Percentiles rank a stretch among this genome's conserved stretches.
phyloP scores from a whole-genome alignment of 2,113 vertebrate species.

The Protobothrops mucrosquamatus region DNA sequence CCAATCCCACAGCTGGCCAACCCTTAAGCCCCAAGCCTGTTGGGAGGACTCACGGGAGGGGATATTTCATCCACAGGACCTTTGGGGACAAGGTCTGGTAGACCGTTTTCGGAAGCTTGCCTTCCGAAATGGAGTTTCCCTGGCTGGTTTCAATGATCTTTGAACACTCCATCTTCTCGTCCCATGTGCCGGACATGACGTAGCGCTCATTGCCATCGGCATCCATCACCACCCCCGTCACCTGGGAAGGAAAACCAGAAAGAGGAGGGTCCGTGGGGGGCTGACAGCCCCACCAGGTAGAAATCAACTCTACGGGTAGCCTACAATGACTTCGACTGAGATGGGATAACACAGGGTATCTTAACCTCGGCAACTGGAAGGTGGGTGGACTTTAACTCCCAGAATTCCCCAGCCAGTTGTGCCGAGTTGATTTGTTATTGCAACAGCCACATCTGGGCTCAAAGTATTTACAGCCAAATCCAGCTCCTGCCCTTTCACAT shows the following conservation, averaged over 20 bases:
- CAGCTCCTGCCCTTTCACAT: too few species aligned
- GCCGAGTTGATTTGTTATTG: too few species aligned
- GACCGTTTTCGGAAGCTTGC: slow-evolving; percentile 94
- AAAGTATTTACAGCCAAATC: too few species aligned
- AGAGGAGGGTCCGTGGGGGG: too few species aligned
- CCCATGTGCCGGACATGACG: slow-evolving; percentile 94
- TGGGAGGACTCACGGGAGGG: slow-evolving; percentile 82
- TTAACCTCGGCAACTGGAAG: neutral
- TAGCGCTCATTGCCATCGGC: slow-evolving; percentile 84
- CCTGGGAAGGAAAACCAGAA: slow-evolving; percentile 68
- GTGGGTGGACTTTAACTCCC: neutral
- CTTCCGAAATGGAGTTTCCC: slow-evolving; percentile 79
- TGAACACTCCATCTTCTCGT: slow-evolving; percentile 93
- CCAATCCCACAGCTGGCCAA: rapidly evolving
- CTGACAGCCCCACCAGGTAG: neutral
- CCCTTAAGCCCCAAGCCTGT: neutral
- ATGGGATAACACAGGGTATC: neutral
- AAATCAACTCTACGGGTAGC: neutral
- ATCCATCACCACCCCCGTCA: slow-evolving; percentile 89
- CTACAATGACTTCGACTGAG: neutral
- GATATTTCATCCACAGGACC: slow-evolving; percentile 94
- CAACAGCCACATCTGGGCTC: too few species aligned
- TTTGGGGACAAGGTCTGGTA: slow-evolving; percentile 93
- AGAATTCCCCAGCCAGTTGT: too few species aligned
- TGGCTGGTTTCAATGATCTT: slow-evolving; percentile 92